A percentile compares a stretch with the other conserved stretches of the same genome.
These are phyloP conservation scores for Harpagoxenus sublaevis DNA, from an alignment of 2,888 invertebrate species.

Conservation along the genomic window DNA sequence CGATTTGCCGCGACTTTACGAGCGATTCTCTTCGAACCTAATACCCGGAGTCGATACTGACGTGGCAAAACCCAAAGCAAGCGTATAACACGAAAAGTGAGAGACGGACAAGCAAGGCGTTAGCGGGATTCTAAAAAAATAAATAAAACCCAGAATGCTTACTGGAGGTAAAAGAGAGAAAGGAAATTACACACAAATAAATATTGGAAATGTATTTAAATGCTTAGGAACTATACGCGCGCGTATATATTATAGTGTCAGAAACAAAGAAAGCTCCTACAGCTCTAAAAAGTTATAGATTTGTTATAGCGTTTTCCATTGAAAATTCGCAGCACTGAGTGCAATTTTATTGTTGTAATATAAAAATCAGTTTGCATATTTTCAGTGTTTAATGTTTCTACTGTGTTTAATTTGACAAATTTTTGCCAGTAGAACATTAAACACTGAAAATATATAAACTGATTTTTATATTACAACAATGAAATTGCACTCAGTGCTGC, in stretches of 20 bases:
- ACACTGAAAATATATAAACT: no score
- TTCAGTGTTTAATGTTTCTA: no score
- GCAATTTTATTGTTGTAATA: no score
- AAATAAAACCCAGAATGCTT: neutral
- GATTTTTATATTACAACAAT: no score
- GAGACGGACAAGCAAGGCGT: neutral
- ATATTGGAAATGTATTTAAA: neutral
- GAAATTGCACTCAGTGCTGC: no score
- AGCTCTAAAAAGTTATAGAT: neutral
- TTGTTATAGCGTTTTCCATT: neutral
- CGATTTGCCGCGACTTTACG: constrained; percentile 71
- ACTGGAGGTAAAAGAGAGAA: neutral
- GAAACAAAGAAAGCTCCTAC: no score
- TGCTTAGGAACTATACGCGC: neutral
- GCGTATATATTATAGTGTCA: neutral
- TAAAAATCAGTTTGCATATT: no score
- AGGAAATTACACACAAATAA: neutral
- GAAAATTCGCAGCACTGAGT: no score
- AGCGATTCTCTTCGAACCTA: constrained; percentile 66
- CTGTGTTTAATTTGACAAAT: no score
- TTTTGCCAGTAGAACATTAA: no score
- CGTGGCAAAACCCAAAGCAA: constrained; percentile 53
- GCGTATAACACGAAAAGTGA: neutral
- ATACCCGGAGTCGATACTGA: constrained; percentile 48
- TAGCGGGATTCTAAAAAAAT: constrained; percentile 20